Evolutionary conservation across 2,888 invertebrate species (phyloP).

Genomic region (Agrochola lota): DNA sequence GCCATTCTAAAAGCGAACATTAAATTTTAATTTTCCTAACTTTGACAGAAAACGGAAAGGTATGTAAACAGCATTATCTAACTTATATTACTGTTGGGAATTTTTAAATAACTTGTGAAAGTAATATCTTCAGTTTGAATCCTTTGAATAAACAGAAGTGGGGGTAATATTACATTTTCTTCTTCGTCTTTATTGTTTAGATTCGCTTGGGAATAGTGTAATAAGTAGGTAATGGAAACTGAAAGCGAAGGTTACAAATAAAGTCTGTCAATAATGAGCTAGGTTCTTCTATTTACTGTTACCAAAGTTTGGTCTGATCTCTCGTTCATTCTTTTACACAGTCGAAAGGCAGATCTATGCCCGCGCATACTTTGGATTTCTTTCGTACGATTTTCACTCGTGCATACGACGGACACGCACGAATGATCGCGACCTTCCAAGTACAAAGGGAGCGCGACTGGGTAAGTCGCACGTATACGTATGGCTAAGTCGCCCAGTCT

Average conservation of each 20-base stretch:
- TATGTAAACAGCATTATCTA: constrained; percentile 33
- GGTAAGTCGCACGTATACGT: too few species aligned
- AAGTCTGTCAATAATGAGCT: neutral
- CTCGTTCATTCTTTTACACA: neutral
- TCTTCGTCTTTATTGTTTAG: constrained; percentile 40
- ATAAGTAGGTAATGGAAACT: constrained; percentile 24
- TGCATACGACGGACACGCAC: too few species aligned
- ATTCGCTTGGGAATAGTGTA: neutral
- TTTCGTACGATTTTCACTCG: too few species aligned
- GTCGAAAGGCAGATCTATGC: neutral
- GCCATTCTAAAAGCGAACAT: constrained; percentile 4
- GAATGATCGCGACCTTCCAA: too few species aligned
- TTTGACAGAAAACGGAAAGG: constrained; percentile 23
- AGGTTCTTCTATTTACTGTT: constrained; percentile 7
- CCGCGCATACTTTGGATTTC: too few species aligned
- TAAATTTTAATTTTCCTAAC: constrained; percentile 19
- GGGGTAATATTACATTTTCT: constrained; percentile 43
- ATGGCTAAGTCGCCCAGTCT: too few species aligned
- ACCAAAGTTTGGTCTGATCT: neutral
- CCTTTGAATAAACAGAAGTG: constrained; percentile 46
- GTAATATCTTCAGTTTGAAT: constrained; percentile 63
- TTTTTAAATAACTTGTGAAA: constrained; percentile 53
- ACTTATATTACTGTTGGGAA: constrained; percentile 47
- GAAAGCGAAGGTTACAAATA: constrained; percentile 24
- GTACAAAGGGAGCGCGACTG: too few species aligned